These are phyloP conservation scores for Stigmatopora nigra DNA, from an alignment of 2,113 vertebrate genomes.

Conservation along the genomic window DNA sequence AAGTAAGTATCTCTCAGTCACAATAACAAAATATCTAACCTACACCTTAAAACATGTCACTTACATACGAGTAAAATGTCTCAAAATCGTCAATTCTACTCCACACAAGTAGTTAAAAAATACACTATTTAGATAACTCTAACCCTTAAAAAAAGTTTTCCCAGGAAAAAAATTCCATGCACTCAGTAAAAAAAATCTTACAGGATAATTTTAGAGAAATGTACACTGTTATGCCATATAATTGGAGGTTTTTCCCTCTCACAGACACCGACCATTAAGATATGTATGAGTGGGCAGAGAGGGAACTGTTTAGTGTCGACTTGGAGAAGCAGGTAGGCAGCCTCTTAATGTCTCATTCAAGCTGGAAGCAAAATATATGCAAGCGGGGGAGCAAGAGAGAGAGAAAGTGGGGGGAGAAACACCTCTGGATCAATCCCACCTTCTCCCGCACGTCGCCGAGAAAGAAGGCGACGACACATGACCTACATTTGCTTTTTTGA, in stretches of 20 bases:
- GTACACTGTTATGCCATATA: background rate
- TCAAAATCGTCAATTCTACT: too few relatives aligned
- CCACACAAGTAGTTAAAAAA: too few relatives aligned
- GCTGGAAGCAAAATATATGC: background rate
- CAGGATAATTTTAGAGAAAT: background rate
- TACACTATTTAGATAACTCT: too few relatives aligned
- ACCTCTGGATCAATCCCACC: slow-evolving; percentile 2
- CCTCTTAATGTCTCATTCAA: slow-evolving; percentile 3
- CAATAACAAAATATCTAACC: too few relatives aligned
- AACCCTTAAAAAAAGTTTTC: too few relatives aligned
- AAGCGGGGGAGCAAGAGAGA: background rate
- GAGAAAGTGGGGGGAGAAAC: background rate
- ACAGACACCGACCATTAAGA: background rate
- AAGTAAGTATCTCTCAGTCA: too few relatives aligned
- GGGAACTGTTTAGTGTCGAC: background rate
- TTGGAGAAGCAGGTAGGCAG: background rate
- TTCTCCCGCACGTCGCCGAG: background rate
- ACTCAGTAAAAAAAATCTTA: background rate
- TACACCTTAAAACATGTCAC: too few relatives aligned
- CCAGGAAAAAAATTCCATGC: background rate
- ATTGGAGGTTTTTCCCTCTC: background rate
- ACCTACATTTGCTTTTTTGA: slow-evolving; percentile 13
- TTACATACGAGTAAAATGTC: too few relatives aligned
- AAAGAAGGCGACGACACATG: slow-evolving; percentile 1
- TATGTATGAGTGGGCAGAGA: background rate